Conservation (phyloP, 2,113 vertebrate species). For the Ovis canadensis region DNA sequence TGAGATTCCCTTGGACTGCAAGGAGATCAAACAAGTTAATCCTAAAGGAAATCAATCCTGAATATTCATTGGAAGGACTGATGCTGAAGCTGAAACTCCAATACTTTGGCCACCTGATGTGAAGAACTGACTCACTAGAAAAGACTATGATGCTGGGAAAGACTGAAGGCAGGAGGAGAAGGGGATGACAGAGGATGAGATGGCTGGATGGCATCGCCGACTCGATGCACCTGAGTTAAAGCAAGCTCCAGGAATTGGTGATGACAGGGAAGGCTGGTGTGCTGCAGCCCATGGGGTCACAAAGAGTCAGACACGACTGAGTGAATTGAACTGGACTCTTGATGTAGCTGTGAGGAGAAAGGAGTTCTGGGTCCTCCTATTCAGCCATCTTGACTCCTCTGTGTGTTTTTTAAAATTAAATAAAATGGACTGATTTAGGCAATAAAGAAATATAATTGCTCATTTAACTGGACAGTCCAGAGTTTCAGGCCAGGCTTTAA, state of each 20-base stretch:
- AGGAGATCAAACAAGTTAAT: background rate
- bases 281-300: background rate
- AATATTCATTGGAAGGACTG: background rate
- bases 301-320: background rate
- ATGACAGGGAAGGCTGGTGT: background rate
- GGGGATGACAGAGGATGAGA: background rate
- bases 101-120: background rate
- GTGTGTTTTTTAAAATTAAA: background rate
- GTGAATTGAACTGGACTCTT: background rate
- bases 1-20: background rate
- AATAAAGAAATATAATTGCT: background rate
- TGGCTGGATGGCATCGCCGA: background rate
- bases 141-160: background rate
- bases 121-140: background rate
- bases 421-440: background rate
- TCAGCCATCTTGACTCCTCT: background rate
- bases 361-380: background rate
- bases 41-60: background rate
- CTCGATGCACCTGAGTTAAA: background rate
- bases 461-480: background rate
- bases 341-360: background rate
- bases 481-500: background rate
- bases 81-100: background rate
- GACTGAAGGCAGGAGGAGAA: background rate
- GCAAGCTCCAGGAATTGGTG: background rate